phyloP scores from a whole-genome alignment of 2,113 vertebrate species.

The Origma solitaria region DNA sequence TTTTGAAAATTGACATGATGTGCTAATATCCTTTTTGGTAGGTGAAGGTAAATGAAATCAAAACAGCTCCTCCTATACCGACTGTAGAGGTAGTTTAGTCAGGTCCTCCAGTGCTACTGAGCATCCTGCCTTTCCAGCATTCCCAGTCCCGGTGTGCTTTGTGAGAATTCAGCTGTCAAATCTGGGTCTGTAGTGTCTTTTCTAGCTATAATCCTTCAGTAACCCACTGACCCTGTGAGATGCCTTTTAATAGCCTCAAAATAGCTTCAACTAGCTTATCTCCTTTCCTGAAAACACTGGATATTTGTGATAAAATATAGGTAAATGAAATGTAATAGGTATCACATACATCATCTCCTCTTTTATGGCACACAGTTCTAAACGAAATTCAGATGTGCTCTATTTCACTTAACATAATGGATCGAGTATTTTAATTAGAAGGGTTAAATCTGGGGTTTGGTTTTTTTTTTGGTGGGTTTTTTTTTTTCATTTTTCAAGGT shows the following conservation, averaged over 20 bases:
- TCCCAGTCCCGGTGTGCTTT: neutral
- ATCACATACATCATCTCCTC: neutral
- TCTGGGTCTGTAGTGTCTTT: neutral
- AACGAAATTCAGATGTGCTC: neutral
- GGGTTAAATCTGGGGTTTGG: neutral
- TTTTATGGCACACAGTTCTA: neutral
- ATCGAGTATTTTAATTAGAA: neutral
- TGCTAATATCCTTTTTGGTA: conserved; percentile 4
- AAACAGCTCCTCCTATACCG: neutral
- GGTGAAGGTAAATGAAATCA: neutral
- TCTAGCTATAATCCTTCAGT: neutral
- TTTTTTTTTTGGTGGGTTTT: neutral
- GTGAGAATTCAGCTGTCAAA: neutral
- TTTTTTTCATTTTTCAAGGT: neutral
- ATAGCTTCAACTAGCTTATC: neutral
- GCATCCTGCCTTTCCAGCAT: neutral
- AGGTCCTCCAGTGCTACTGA: neutral
- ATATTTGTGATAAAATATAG: neutral
- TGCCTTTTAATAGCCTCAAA: neutral
- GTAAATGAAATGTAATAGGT: neutral
- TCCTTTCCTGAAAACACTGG: neutral
- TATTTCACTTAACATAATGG: neutral
- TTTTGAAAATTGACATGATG: neutral
- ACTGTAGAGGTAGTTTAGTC: neutral
- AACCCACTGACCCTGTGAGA: neutral